Evolutionary conservation across 2,888 invertebrate genomes (phyloP).

Genomic region (Trichopoda pennipes): DNA sequence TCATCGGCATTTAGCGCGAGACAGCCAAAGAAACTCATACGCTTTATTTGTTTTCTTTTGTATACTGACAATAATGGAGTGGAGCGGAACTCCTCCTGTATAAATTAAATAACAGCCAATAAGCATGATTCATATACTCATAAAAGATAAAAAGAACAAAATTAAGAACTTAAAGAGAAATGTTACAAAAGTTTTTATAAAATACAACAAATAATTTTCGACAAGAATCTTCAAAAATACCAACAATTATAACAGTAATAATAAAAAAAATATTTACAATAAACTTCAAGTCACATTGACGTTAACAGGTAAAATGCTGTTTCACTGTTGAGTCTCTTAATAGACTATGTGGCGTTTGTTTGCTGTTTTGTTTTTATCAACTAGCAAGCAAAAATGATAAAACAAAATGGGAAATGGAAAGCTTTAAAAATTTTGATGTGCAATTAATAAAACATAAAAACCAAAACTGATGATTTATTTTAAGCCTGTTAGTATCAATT

Average conservation of each 20-base stretch:
- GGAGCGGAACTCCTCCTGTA: slow-evolving; percentile 70
- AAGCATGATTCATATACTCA: slow-evolving; percentile 56
- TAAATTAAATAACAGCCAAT: slow-evolving; percentile 63
- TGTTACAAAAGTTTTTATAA: slow-evolving; percentile 20
- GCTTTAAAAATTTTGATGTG: no score
- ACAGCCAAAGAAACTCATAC: slow-evolving; percentile 15
- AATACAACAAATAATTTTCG: slow-evolving; percentile 6
- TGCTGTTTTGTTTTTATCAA: slow-evolving; percentile 12
- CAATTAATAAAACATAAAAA: no score
- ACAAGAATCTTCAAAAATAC: slow-evolving; percentile 45
- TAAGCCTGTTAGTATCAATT: no score
- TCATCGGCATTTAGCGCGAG: slow-evolving; percentile 12
- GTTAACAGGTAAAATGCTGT: slow-evolving; percentile 32
- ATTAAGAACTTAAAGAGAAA: slow-evolving; percentile 27
- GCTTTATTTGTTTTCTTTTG: not conserved
- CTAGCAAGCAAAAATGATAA: slow-evolving; percentile 2
- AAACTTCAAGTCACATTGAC: slow-evolving; percentile 20
- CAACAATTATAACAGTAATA: slow-evolving; percentile 4
- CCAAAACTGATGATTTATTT: no score
- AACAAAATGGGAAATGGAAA: no score
- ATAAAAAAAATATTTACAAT: not conserved
- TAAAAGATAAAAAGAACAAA: slow-evolving; percentile 10
- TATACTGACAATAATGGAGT: slow-evolving; percentile 14
- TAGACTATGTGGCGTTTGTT: slow-evolving; percentile 65
- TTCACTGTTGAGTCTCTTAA: slow-evolving; percentile 32